A percentile compares a stretch with the other conserved stretches of the same genome.
Evolutionary conservation across 2,797 vertebrate species (phyloP).

Genomic region (Mallotus villosus): DNA sequence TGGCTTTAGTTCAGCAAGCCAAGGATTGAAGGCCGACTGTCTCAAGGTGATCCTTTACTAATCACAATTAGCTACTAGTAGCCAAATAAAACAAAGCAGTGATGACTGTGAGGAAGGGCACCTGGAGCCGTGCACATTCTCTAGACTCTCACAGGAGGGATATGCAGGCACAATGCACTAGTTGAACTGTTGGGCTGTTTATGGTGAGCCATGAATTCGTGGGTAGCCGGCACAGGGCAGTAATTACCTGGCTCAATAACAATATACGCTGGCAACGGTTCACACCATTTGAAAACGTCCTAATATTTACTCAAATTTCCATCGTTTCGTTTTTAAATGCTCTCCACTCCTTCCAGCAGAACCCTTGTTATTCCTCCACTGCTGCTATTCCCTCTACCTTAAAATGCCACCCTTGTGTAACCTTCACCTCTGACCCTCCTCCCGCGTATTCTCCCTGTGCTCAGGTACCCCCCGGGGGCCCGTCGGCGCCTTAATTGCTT

Average conservation of each 20-base stretch:
- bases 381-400: constrained; percentile 50
- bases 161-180: not conserved
- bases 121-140: too few species aligned
- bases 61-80: not conserved
- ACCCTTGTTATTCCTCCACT: constrained; percentile 36
- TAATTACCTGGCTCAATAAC: constrained; percentile 63
- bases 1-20: too few species aligned
- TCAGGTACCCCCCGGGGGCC: constrained; percentile 55
- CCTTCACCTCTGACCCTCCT: constrained; percentile 59
- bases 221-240: constrained; percentile 48
- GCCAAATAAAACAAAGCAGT: not conserved
- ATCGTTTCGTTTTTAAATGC: constrained; percentile 54
- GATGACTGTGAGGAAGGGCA: constrained; percentile 25
- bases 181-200: constrained; percentile 40
- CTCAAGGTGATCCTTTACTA: not conserved
- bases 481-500: constrained; percentile 51
- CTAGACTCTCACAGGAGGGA: not conserved
- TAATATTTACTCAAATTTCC: constrained; percentile 53
- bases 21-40: not conserved
- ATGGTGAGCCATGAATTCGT: constrained; percentile 52
- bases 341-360: constrained; percentile 34
- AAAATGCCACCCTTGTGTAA: constrained; percentile 47
- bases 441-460: constrained; percentile 57
- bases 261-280: constrained; percentile 59
- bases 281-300: constrained; percentile 56